Conservation (phyloP, 2,113 vertebrate species). For the Myrmophylax atrothorax region DNA sequence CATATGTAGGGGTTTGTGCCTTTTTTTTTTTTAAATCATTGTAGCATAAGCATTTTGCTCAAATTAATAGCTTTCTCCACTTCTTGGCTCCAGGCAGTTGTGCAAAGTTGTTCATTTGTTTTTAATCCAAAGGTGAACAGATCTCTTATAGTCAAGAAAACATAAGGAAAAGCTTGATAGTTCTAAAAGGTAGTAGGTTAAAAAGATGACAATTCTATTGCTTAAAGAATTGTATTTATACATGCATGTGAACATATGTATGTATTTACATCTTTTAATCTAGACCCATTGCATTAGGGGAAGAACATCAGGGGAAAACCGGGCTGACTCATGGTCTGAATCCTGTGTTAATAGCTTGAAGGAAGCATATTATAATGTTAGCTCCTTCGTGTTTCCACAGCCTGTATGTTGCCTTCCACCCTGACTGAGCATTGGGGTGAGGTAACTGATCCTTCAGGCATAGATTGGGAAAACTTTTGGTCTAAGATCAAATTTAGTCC, state of each 20-base stretch:
- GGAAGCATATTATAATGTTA: background rate
- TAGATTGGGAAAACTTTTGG: background rate
- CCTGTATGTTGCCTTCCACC: background rate
- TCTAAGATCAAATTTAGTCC: background rate
- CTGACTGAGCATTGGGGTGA: background rate
- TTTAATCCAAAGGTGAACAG: background rate
- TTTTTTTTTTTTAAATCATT: background rate
- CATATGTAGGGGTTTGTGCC: background rate
- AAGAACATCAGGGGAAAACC: background rate
- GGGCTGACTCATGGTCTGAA: background rate
- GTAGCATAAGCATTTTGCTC: background rate
- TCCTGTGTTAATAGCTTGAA: background rate
- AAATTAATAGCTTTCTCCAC: background rate
- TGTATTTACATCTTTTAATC: background rate
- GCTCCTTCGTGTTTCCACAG: background rate
- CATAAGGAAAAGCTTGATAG: background rate
- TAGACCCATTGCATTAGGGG: background rate
- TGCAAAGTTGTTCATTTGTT: background rate
- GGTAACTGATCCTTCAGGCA: background rate
- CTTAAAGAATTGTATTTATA: background rate
- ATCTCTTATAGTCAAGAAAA: background rate
- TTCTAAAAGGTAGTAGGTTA: background rate
- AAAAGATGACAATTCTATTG: background rate
- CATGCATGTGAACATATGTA: fast-evolving
- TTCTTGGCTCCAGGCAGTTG: background rate